Percentiles rank a stretch among this genome's conserved stretches.
phyloP scores from a whole-genome alignment of 2,888 invertebrate genomes.

The Lasioglossum figueresi region DNA sequence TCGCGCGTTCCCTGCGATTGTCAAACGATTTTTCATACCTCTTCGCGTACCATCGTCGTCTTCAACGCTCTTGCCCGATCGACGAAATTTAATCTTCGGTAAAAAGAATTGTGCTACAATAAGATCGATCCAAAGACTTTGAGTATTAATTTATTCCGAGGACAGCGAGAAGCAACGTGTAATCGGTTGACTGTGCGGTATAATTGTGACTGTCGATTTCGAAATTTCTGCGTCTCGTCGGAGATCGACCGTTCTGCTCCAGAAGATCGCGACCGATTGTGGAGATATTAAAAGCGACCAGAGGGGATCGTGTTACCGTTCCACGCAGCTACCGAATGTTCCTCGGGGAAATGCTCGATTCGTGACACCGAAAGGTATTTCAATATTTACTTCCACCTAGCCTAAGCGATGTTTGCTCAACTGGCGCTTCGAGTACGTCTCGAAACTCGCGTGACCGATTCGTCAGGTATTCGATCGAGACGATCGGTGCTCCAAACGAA shows the following conservation, averaged over 20 bases:
- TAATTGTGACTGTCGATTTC: slow-evolving; percentile 1
- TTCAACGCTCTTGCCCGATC: not conserved
- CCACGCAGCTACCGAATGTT: slow-evolving; percentile 35
- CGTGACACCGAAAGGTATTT: slow-evolving; percentile 49
- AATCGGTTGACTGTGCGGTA: not conserved
- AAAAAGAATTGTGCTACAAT: not conserved
- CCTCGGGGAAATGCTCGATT: slow-evolving; percentile 24
- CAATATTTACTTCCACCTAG: slow-evolving; percentile 42
- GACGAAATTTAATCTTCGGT: not conserved
- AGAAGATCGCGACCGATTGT: slow-evolving; percentile 6
- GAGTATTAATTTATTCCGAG: not conserved
- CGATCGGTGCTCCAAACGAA: not conserved
- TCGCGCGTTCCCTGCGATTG: slow-evolving; percentile 36
- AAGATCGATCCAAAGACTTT: not conserved
- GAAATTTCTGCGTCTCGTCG: not conserved
- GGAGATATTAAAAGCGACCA: slow-evolving; percentile 20
- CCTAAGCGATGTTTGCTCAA: slow-evolving; percentile 12
- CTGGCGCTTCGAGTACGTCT: slow-evolving; percentile 5
- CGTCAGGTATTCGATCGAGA: not conserved
- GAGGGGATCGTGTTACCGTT: slow-evolving; percentile 29
- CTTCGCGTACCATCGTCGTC: not conserved
- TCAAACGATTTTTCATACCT: slow-evolving; percentile 39
- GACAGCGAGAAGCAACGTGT: slow-evolving; percentile 20
- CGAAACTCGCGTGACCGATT: slow-evolving; percentile 4
- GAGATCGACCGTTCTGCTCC: not conserved